Conservation (phyloP, 2,888 invertebrate genomes). For the Ophioninae sp. region DNA sequence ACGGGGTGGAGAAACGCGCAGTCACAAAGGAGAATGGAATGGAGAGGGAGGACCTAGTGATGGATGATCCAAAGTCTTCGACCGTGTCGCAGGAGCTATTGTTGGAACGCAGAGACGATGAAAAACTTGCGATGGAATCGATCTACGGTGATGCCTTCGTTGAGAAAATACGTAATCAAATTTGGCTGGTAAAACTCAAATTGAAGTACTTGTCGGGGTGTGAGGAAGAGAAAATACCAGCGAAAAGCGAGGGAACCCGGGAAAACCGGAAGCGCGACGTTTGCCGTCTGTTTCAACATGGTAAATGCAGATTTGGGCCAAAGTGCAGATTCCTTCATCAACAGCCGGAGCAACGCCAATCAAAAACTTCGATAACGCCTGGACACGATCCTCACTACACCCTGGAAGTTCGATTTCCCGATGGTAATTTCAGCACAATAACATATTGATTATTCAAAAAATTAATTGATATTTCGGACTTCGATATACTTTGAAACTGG, state of each 20-base stretch:
- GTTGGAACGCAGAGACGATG: slow-evolving; percentile 86
- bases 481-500: too few relatives aligned
- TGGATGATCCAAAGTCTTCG: slow-evolving; percentile 68
- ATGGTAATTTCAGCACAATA: slow-evolving; percentile 77
- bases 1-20: slow-evolving; percentile 81
- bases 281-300: slow-evolving; percentile 85
- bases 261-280: slow-evolving; percentile 73
- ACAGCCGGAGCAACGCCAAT: slow-evolving; percentile 77
- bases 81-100: slow-evolving; percentile 82
- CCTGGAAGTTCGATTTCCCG: slow-evolving; percentile 89
- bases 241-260: slow-evolving; percentile 81
- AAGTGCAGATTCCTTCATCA: slow-evolving; percentile 90
- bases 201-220: slow-evolving; percentile 85
- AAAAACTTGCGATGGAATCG: slow-evolving; percentile 88
- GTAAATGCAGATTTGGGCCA: slow-evolving; percentile 88
- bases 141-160: slow-evolving; percentile 88
- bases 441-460: background rate
- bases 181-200: slow-evolving; percentile 88
- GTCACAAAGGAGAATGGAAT: slow-evolving; percentile 71
- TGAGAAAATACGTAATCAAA: slow-evolving; percentile 86
- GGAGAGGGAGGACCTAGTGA: slow-evolving; percentile 42
- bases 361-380: slow-evolving; percentile 30
- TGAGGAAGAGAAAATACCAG: background rate
- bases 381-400: slow-evolving; percentile 82
- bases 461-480: background rate